Conservation (phyloP, 2,797 vertebrate genomes). For the Vespertilio murinus region DNA sequence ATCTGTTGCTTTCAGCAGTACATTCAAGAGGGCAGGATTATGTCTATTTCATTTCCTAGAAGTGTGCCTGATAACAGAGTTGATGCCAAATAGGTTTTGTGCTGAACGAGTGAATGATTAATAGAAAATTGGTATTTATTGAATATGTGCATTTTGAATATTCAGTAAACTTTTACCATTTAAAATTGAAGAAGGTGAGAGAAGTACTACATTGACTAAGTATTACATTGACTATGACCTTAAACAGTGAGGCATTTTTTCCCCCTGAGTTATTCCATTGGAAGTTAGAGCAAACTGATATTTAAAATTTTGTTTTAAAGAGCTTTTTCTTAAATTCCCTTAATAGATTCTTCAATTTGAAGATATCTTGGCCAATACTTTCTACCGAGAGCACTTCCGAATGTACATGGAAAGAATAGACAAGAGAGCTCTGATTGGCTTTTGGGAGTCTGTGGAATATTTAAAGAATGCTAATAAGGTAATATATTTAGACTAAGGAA, state of each 20-base stretch:
- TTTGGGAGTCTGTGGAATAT: conserved; percentile 96
- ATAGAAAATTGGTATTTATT: conserved; percentile 18
- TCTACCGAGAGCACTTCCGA: conserved; percentile 92
- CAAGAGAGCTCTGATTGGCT: conserved; percentile 91
- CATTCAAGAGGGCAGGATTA: background rate
- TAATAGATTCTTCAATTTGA: conserved; percentile 96
- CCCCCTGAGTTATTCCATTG: background rate
- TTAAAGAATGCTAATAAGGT: conserved; percentile 97
- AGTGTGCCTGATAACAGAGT: background rate
- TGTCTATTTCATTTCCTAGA: conserved; percentile 10
- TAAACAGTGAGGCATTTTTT: background rate
- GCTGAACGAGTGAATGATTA: conserved; percentile 25
- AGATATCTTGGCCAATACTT: conserved; percentile 92
- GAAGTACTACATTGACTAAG: background rate
- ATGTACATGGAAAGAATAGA: conserved; percentile 96
- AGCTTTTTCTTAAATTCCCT: conserved; percentile 20
- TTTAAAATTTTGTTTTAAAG: conserved; percentile 20
- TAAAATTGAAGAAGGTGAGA: background rate
- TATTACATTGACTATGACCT: background rate
- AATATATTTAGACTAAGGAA: background rate
- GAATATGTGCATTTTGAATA: background rate
- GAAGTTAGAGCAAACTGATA: conserved; percentile 5
- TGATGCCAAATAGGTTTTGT: background rate
- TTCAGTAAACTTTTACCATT: conserved; percentile 6
- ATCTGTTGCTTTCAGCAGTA: background rate